phyloP scores from a whole-genome alignment of 2,888 invertebrate species.

The Caenorhabditis macrosperma region DNA sequence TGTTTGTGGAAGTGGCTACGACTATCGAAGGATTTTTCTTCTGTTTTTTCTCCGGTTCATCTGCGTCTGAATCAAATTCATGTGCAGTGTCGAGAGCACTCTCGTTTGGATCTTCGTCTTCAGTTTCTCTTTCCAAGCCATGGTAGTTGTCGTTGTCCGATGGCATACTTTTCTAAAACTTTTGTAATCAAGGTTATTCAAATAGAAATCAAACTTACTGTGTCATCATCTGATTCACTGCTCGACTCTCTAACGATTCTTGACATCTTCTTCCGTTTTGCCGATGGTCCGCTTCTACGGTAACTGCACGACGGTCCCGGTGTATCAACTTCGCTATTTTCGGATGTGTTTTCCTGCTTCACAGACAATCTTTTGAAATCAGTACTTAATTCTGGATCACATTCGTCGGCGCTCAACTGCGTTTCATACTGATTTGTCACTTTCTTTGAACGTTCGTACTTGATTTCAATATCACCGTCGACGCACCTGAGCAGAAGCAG shows the following conservation, averaged over 20 bases:
- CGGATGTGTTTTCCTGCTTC: conserved; percentile 15
- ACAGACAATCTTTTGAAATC: neutral
- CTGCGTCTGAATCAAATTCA: conserved; percentile 26
- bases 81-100: conserved; percentile 19
- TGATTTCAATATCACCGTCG: conserved; percentile 33
- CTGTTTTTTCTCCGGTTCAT: conserved; percentile 17
- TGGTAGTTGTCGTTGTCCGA: conserved; percentile 19
- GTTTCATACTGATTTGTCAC: conserved; percentile 29
- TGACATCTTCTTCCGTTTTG: conserved; percentile 20
- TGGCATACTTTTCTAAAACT: conserved; percentile 6
- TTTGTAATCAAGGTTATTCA: neutral
- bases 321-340: conserved; percentile 23
- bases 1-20: neutral
- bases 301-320: conserved; percentile 35
- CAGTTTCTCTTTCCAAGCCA: conserved; percentile 27
- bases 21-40: neutral
- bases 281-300: conserved; percentile 14
- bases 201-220: neutral
- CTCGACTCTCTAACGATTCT: conserved; percentile 37
- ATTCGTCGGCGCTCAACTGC: conserved; percentile 34
- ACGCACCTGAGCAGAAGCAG: conserved; percentile 10
- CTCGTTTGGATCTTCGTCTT: conserved; percentile 44
- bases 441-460: conserved; percentile 38
- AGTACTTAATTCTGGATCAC: conserved; percentile 19
- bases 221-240: conserved; percentile 35